Conservation (phyloP, 1,140 invertebrate species). For the Vanessa atalanta region DNA sequence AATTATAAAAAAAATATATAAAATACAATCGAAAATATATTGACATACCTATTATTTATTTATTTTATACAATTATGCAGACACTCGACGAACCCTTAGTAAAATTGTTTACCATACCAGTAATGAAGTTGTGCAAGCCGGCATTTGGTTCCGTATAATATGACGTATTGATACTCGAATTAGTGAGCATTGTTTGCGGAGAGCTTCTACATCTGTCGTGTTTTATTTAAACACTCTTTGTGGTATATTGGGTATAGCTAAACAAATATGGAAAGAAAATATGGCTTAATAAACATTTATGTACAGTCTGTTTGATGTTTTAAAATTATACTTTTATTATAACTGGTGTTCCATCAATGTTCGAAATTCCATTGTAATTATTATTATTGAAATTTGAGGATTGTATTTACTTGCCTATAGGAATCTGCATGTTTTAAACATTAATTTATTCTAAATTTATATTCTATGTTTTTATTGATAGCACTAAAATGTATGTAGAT, state of each 20-base stretch:
- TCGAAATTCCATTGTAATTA: too few species aligned
- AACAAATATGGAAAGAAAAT: constrained; percentile 3
- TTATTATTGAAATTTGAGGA: too few species aligned
- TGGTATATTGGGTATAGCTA: not conserved
- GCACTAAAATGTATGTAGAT: too few species aligned
- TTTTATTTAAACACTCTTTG: constrained; percentile 47
- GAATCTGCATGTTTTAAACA: too few species aligned
- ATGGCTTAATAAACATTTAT: not conserved
- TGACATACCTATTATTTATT: too few species aligned
- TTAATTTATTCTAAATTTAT: too few species aligned
- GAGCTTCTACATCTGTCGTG: constrained; percentile 64
- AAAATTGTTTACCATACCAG: constrained; percentile 24
- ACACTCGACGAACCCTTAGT: constrained; percentile 16
- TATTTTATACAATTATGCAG: not conserved
- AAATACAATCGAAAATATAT: not conserved
- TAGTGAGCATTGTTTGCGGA: constrained; percentile 66
- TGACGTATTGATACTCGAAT: constrained; percentile 64
- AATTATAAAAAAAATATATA: not conserved
- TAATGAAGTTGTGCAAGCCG: constrained; percentile 30
- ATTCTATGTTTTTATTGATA: too few species aligned
- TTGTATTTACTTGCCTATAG: too few species aligned
- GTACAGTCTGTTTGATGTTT: not conserved
- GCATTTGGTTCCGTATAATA: constrained; percentile 47
- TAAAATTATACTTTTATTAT: not conserved
- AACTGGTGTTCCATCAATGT: too few species aligned